Evolutionary conservation across 1,140 invertebrate species (phyloP).

Genomic region (Listronotus oregonensis): DNA sequence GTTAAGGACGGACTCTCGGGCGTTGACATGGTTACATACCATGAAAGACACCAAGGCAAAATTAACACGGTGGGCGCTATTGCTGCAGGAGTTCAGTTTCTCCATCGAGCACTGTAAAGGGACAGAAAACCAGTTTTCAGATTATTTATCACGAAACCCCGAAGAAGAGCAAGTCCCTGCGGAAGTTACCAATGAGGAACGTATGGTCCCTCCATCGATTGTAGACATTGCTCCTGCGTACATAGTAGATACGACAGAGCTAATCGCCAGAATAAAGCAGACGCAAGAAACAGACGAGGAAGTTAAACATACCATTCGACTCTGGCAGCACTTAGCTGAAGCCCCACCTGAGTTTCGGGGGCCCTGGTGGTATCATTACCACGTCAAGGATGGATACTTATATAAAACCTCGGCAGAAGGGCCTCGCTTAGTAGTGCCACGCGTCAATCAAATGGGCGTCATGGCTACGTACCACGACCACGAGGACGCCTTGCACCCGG

Average conservation of each 20-base stretch:
- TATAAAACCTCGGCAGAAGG: neutral
- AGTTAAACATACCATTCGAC: neutral
- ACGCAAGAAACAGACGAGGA: slow-evolving; percentile 9
- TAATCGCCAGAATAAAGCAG: neutral
- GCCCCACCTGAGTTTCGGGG: neutral
- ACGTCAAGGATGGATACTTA: neutral
- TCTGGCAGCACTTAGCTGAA: no score
- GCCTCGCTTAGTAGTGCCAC: no score
- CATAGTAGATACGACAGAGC: no score
- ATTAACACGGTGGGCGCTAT: slow-evolving; percentile 45
- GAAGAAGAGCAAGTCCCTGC: no score
- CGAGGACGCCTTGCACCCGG: no score
- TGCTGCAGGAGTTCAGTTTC: slow-evolving; percentile 44
- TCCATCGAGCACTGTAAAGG: slow-evolving; percentile 37
- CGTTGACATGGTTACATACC: slow-evolving; percentile 41
- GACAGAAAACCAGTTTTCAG: slow-evolving; percentile 42
- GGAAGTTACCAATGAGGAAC: no score
- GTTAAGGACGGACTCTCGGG: slow-evolving; percentile 23
- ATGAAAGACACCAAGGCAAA: slow-evolving; percentile 43
- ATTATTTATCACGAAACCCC: neutral
- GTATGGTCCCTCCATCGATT: no score
- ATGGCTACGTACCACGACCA: neutral
- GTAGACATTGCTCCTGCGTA: no score
- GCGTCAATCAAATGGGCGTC: no score
- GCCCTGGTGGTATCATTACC: no score